Evolutionary conservation across 2,797 vertebrate species (phyloP), one percentile per base, ranked within the genome.

Genomic region (Adrianichthys oophorus): DNA sequence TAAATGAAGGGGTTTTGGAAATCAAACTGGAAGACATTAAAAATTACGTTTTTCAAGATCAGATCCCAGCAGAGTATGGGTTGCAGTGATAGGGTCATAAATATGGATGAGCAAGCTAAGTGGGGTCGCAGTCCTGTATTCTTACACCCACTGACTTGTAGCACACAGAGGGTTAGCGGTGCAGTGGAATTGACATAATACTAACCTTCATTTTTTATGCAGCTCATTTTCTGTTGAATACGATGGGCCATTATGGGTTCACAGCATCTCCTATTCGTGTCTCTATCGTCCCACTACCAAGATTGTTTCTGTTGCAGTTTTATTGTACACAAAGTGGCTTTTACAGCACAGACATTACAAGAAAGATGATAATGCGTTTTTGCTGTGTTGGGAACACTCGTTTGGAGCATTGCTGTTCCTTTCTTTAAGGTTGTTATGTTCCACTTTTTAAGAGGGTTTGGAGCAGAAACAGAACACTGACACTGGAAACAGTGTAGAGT

Each of bases 81-180:
- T 65, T 74, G 57, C 48, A 53, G 24, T 51, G 66, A 79, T 75
- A 62, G 58, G 58, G 48, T 79, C 65, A 79, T 87, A 76, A 87
- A 89, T 89, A 88, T 88, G 65, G 57, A 88, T 88, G 86, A 84
- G 62, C 41, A 62, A 73, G 64, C 52, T 73, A 78, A 89, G 68
- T 79, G 74, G 70, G 78, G 75, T 19, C 41, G 41, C 64, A 72
- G 67, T 62, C 69, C 52, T 67, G 68, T 72, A 72, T 80, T 84
- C 80, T 79, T 73, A 73, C 73, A 75, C 78, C 64, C 79, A 70
- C 74, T 72, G 70, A 70, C 72, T 85, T 72, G 52, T 66, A 48
- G 58, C 59, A 65, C 59, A 53, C 41, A 65, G 52, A 41, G 70
- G 74, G 68, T 68, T 63, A 50, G 60, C 67, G 67, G 61, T 51